phyloP scores from a whole-genome alignment of 2,888 invertebrate species.

The Eupithecia vulgata region DNA sequence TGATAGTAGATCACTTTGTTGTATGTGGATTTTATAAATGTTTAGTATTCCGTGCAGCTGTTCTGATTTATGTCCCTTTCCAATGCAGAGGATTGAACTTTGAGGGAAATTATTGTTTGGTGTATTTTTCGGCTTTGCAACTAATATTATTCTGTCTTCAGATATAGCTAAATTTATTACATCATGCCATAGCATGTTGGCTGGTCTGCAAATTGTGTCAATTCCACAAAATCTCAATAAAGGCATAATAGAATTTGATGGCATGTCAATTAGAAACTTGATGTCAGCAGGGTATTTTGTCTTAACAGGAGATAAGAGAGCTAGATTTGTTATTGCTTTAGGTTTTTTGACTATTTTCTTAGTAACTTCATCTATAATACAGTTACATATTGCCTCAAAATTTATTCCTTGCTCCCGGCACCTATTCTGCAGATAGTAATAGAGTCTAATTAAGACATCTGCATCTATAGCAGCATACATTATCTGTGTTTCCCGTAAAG shows the following conservation, averaged over 20 bases:
- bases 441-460: constrained; percentile 92
- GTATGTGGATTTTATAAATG: constrained; percentile 86
- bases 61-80: constrained; percentile 79
- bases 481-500: constrained; percentile 90
- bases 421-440: constrained; percentile 84
- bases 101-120: constrained; percentile 82
- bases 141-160: constrained; percentile 67
- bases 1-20: constrained; percentile 87
- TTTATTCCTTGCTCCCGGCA: constrained; percentile 80
- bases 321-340: constrained; percentile 59
- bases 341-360: constrained; percentile 73
- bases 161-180: constrained; percentile 69
- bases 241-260: constrained; percentile 61
- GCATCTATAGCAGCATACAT: constrained; percentile 95
- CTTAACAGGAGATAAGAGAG: constrained; percentile 48
- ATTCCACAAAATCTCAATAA: constrained; percentile 79
- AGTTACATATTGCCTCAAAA: constrained; percentile 86
- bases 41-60: constrained; percentile 87
- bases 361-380: constrained; percentile 82
- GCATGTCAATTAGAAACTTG: constrained; percentile 68
- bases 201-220: constrained; percentile 86
- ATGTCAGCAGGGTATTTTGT: constrained; percentile 56
- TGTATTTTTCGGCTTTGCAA: constrained; percentile 77
- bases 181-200: constrained; percentile 78
- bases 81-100: constrained; percentile 82